Evolutionary conservation across 2,113 vertebrate genomes (phyloP), one percentile per base, ranked within the genome.

Genomic region (Oophaga pumilio): DNA sequence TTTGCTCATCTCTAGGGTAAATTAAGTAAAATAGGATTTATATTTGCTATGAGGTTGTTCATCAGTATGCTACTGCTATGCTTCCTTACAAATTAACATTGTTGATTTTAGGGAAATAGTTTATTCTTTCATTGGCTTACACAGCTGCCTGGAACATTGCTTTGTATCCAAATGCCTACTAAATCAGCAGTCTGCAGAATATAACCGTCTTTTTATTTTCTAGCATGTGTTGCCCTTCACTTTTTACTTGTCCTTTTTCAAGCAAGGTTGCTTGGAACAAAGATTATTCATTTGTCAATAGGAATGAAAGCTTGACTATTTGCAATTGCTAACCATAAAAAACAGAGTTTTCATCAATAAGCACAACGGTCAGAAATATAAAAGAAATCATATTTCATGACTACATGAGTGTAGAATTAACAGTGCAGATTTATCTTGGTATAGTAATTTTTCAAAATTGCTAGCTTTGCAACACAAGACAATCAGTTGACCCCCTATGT

Each of bases 151-250:
- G 56, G 17, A 60, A 28, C 24, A 57, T 24, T 64, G 78, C 28
- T 52, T 83, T 83, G 43, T 50, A 83, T 69, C 24, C 69, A 6
- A 82, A 82, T 22, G 33, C 60, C 60, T 66, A 50, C 60, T 66
- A 82, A 82, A 66, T 82, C 80, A 82, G 60, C 80, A 82, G 80
- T 68, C 57, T 52, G 80, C 8, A 52, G 60, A 64, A n/a, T 82
- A 68, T 66, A 68, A 60, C 66, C 33, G 33, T 83, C n/a, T 64
- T 43, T 68, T 53, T 33, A 84, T 57, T 53, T 59, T 73, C 52
- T 57, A 59, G 15, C 68, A 33, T 84, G 64, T 84, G 66, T 57
- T 68, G 82, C 71, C 68, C 82, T 84, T 84, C 53, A 74, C 68
- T 84, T 43, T 84, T 33, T 56, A 73, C 71, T 74, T 74, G 9